phyloP scores from a whole-genome alignment of 2,888 invertebrate species.

The Parnassius glacialis region DNA sequence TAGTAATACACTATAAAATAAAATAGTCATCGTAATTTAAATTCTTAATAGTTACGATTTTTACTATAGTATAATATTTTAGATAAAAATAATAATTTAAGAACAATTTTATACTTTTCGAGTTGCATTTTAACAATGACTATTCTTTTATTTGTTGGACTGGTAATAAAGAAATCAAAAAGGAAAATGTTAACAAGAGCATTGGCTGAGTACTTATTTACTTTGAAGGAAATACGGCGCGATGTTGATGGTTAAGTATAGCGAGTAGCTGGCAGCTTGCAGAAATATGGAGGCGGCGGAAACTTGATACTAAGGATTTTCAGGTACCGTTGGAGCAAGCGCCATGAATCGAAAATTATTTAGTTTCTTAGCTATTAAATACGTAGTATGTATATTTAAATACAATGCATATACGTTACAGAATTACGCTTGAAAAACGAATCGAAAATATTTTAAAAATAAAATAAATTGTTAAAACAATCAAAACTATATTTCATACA shows the following conservation, averaged over 20 bases:
- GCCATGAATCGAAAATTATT: conserved; percentile 17
- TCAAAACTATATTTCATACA: too few species aligned
- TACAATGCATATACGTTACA: too few species aligned
- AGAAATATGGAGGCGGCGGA: conserved; percentile 73
- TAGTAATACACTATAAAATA: too few species aligned
- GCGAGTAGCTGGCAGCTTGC: conserved; percentile 51
- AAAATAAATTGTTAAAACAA: background rate
- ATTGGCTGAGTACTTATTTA: conserved; percentile 37
- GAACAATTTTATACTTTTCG: too few species aligned
- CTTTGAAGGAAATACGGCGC: conserved; percentile 35
- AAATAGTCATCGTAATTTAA: too few species aligned
- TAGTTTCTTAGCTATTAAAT: background rate
- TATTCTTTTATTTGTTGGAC: too few species aligned
- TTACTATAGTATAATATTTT: too few species aligned
- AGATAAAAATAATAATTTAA: too few species aligned
- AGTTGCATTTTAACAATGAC: too few species aligned
- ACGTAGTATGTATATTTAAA: too few species aligned
- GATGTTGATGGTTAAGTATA: conserved; percentile 57
- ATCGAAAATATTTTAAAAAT: background rate
- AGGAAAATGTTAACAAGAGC: conserved; percentile 8
- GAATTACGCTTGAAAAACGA: background rate
- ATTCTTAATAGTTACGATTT: too few species aligned
- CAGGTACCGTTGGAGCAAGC: conserved; percentile 60
- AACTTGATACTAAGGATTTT: conserved; percentile 75
- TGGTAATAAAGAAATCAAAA: background rate